Evolutionary conservation across 2,888 invertebrate genomes (phyloP).

Genomic region (Nemapogon koenigi): DNA sequence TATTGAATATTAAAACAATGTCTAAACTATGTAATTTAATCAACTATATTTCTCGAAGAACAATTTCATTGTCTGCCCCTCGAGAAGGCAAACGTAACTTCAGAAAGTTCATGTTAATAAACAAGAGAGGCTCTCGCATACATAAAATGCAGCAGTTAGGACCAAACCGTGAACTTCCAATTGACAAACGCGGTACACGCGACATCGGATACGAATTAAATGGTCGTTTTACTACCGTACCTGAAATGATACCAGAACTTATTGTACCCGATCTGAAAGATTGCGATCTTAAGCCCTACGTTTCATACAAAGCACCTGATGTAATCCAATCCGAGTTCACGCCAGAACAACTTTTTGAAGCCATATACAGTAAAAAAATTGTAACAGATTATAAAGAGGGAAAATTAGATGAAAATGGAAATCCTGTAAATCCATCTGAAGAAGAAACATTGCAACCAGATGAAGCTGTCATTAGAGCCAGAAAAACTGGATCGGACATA

Average conservation of each 20-base stretch:
- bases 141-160: slow-evolving; percentile 69
- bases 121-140: slow-evolving; percentile 75
- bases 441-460: slow-evolving; percentile 75
- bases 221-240: slow-evolving; percentile 68
- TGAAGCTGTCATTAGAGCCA: slow-evolving; percentile 73
- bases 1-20: slow-evolving; percentile 26
- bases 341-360: slow-evolving; percentile 80
- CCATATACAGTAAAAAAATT: slow-evolving; percentile 82
- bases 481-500: slow-evolving; percentile 83
- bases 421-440: slow-evolving; percentile 72
- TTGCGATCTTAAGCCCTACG: slow-evolving; percentile 91
- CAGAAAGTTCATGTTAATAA: slow-evolving; percentile 76
- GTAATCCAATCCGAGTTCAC: slow-evolving; percentile 84
- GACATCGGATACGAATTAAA: slow-evolving; percentile 65
- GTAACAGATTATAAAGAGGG: slow-evolving; percentile 73
- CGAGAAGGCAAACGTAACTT: slow-evolving; percentile 80
- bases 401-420: slow-evolving; percentile 73
- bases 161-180: slow-evolving; percentile 68
- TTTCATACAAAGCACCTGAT: slow-evolving; percentile 82
- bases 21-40: slow-evolving; percentile 36
- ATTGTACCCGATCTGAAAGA: slow-evolving; percentile 88
- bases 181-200: slow-evolving; percentile 75
- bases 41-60: slow-evolving; percentile 37
- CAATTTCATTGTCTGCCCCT: slow-evolving; percentile 39
- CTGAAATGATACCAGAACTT: slow-evolving; percentile 91